Evolutionary conservation across 2,113 vertebrate species (phyloP).

Genomic region (Sinocyclocheilus rhinocerous): DNA sequence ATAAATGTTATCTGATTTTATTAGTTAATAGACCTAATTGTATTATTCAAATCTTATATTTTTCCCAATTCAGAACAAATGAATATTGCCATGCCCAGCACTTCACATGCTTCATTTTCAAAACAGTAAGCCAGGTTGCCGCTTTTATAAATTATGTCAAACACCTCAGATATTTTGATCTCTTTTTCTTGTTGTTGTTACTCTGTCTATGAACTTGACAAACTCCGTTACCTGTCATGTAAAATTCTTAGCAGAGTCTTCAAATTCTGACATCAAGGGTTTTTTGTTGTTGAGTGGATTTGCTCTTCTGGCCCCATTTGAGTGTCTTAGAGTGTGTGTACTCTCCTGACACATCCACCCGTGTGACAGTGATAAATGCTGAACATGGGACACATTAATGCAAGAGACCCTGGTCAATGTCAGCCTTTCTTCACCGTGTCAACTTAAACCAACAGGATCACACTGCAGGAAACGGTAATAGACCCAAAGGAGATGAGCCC

Average conservation of each 20-base stretch:
- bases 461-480: slow-evolving; percentile 92
- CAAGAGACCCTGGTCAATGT: slow-evolving; percentile 94
- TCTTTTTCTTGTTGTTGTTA: not conserved
- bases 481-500: slow-evolving; percentile 90
- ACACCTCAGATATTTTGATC: not conserved
- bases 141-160: not conserved
- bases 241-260: slow-evolving; percentile 37
- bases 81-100: not conserved
- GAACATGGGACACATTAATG: slow-evolving; percentile 98
- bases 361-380: slow-evolving; percentile 97
- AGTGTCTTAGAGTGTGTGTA: slow-evolving; percentile 40
- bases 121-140: not conserved
- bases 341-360: slow-evolving; percentile 72
- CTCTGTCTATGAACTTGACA: slow-evolving; percentile 6
- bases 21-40: not conserved
- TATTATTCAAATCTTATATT: not conserved
- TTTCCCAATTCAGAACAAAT: not conserved
- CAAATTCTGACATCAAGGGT: slow-evolving; percentile 48
- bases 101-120: not conserved
- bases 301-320: slow-evolving; percentile 33
- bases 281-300: slow-evolving; percentile 44
- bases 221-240: slow-evolving; percentile 25
- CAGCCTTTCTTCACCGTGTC: slow-evolving; percentile 98
- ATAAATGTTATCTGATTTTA: not conserved
- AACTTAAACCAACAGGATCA: slow-evolving; percentile 99